phyloP scores from a whole-genome alignment of 1,140 invertebrate genomes.

The Temnothorax nylanderi region DNA sequence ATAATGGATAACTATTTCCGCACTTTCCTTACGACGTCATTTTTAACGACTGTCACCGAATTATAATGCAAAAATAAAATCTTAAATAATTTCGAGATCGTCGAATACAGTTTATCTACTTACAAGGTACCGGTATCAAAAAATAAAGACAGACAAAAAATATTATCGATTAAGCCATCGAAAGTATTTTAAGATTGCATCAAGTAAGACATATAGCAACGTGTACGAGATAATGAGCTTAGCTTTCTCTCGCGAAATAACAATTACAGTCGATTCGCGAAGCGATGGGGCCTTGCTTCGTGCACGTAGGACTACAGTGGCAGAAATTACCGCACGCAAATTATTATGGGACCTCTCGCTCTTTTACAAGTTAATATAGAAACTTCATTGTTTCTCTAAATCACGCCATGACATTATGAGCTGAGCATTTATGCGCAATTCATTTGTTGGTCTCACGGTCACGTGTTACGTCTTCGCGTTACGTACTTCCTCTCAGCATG shows the following conservation, averaged over 20 bases:
- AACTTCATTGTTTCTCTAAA: conserved; percentile 61
- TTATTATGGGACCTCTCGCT: conserved; percentile 12
- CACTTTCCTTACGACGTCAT: not conserved
- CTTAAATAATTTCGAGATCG: not conserved
- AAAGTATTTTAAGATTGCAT: not conserved
- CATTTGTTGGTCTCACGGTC: conserved; percentile 73
- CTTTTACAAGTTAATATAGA: conserved; percentile 26
- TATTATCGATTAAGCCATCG: not conserved
- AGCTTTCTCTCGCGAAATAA: not conserved
- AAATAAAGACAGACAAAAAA: not conserved
- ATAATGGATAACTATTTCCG: not conserved
- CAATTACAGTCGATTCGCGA: conserved; percentile 18
- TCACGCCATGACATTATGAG: conserved; percentile 45
- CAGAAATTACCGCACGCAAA: conserved; percentile 7
- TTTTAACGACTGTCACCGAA: not conserved
- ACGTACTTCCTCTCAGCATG: conserved; percentile 68
- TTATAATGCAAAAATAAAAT: not conserved
- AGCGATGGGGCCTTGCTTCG: not conserved
- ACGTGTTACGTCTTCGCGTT: conserved; percentile 73
- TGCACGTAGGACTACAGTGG: not conserved
- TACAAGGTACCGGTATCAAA: not conserved
- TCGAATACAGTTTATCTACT: not conserved
- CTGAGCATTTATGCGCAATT: conserved; percentile 68
- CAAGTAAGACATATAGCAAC: not conserved
- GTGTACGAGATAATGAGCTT: not conserved